phyloP scores from a whole-genome alignment of 2,888 invertebrate genomes.

The Trypoxylon attenuatum region DNA sequence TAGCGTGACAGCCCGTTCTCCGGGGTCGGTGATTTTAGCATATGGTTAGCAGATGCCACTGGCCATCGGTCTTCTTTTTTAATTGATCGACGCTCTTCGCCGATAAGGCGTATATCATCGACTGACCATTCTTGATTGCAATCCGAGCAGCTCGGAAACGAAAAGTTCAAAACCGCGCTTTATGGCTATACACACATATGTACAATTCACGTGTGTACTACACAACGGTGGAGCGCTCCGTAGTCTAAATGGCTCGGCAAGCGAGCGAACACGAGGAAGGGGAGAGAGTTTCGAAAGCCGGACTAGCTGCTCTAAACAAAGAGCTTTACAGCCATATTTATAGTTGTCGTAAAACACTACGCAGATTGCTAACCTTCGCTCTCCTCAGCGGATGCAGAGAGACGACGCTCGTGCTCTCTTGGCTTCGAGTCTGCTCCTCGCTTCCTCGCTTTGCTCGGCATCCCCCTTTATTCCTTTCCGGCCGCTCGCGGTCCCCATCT shows the following conservation, averaged over 20 bases:
- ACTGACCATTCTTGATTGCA: too few relatives aligned
- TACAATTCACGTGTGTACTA: too few relatives aligned
- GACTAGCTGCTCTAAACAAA: constrained; percentile 70
- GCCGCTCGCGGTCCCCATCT: constrained; percentile 33
- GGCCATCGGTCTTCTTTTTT: constrained; percentile 31
- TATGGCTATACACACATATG: constrained; percentile 2
- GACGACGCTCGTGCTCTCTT: constrained; percentile 35
- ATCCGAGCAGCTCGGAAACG: not conserved
- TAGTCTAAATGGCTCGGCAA: constrained; percentile 39
- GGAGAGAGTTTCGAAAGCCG: constrained; percentile 66
- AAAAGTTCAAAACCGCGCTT: not conserved
- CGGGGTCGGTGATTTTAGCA: constrained; percentile 54
- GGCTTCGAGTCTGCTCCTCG: constrained; percentile 16
- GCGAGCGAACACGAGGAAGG: constrained; percentile 31
- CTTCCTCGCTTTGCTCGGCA: not conserved
- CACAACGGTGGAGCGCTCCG: not conserved
- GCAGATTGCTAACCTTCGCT: constrained; percentile 71
- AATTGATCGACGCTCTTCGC: constrained; percentile 32
- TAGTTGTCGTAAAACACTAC: constrained; percentile 73
- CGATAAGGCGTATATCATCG: too few relatives aligned
- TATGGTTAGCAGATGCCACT: constrained; percentile 59
- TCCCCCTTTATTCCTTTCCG: constrained; percentile 37
- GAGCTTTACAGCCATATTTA: constrained; percentile 73
- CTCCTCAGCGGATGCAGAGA: constrained; percentile 53
- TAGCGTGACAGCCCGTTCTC: constrained; percentile 58